A percentile compares a stretch with the other conserved stretches of the same genome.
These are phyloP conservation scores for Leptodactylus fallax DNA, from an alignment of 2,797 vertebrate species.

Conservation along the genomic window DNA sequence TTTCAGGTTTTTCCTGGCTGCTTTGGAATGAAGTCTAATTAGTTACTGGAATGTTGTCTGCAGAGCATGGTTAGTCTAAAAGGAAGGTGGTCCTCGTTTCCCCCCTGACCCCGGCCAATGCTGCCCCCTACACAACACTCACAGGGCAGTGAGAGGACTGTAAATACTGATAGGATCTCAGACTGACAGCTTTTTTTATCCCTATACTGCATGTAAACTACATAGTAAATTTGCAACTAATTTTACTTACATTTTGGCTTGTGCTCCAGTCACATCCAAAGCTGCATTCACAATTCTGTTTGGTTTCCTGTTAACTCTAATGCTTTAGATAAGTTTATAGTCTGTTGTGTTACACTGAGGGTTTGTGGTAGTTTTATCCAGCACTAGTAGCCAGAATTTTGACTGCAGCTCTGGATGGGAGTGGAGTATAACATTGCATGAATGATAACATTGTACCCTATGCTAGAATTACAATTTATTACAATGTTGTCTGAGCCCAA, in stretches of 20 bases:
- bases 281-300: slow-evolving; percentile 9
- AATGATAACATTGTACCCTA: background rate
- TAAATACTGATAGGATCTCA: too few species aligned
- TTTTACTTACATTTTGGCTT: background rate
- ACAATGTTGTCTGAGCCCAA: background rate
- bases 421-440: background rate
- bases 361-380: background rate
- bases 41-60: slow-evolving; percentile 57
- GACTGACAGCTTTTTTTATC: background rate
- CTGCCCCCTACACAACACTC: background rate
- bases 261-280: background rate
- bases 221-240: background rate
- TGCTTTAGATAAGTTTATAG: background rate
- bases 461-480: background rate
- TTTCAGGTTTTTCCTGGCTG: slow-evolving; percentile 56
- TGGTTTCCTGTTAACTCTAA: background rate
- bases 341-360: background rate
- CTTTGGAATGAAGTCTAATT: slow-evolving; percentile 47
- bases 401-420: background rate
- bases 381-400: background rate
- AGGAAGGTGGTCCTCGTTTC: slow-evolving; percentile 46
- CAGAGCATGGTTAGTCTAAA: slow-evolving; percentile 61
- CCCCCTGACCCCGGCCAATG: background rate
- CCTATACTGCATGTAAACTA: too few species aligned
- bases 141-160: background rate